A percentile compares a stretch with the other conserved stretches of the same genome.
Evolutionary conservation across 2,797 vertebrate species (phyloP).

Genomic region (Lepilemur ruficaudatus): DNA sequence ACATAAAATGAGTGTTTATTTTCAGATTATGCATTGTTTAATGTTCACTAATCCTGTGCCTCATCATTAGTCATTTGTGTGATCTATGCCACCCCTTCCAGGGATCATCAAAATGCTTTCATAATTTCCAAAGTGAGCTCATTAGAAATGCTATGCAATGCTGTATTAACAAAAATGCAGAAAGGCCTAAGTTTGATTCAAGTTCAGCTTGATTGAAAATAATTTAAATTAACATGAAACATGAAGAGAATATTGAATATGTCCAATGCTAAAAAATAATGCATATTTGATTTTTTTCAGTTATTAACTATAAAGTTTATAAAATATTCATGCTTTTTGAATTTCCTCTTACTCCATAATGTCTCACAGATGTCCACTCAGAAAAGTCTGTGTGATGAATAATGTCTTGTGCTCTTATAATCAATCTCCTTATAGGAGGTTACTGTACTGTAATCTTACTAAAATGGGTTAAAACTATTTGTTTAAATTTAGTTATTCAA

Average conservation of each 20-base stretch:
- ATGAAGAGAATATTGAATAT: background rate
- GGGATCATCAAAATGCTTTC: background rate
- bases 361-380: constrained; percentile 13
- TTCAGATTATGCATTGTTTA: constrained; percentile 20
- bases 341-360: background rate
- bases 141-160: background rate
- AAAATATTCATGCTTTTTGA: background rate
- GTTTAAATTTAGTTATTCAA: background rate
- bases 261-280: background rate
- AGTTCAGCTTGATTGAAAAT: constrained; percentile 1
- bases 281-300: background rate
- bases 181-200: background rate
- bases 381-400: background rate
- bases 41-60: background rate
- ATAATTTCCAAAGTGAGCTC: background rate
- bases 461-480: background rate
- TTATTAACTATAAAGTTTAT: background rate
- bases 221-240: background rate
- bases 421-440: background rate
- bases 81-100: background rate
- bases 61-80: background rate
- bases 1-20: constrained; percentile 74
- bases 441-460: background rate
- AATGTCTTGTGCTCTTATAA: background rate
- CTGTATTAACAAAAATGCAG: background rate